Evolutionary conservation across 2,797 vertebrate genomes (phyloP).

Genomic region (Danio tinwini): DNA sequence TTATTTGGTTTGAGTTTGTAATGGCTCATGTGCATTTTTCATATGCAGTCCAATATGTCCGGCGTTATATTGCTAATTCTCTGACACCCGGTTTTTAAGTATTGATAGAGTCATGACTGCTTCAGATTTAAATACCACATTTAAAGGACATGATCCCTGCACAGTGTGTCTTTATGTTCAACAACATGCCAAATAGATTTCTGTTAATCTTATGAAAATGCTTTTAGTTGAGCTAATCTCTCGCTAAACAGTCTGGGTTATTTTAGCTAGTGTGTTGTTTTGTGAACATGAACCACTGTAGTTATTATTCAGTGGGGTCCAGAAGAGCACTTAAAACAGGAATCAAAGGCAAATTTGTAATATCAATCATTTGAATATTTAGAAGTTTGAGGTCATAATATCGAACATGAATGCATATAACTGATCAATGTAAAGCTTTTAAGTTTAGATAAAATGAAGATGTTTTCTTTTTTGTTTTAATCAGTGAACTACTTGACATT

Average conservation of each 20-base stretch:
- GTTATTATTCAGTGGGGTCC: background rate
- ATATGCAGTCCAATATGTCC: background rate
- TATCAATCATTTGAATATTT: too few species aligned
- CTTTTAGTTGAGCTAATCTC: constrained; percentile 21
- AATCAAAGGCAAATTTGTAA: background rate
- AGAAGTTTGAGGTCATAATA: background rate
- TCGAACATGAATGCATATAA: too few species aligned
- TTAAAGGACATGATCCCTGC: constrained; percentile 7
- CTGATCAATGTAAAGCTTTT: too few species aligned
- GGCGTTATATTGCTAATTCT: constrained; percentile 9
- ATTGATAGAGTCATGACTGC: constrained; percentile 8
- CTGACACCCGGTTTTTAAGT: background rate
- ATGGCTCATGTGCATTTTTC: background rate
- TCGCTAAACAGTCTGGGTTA: constrained; percentile 3
- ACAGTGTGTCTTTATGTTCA: constrained; percentile 20
- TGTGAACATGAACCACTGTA: background rate
- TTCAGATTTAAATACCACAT: background rate
- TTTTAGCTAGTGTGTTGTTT: background rate
- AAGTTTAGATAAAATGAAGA: too few species aligned
- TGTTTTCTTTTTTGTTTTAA: too few species aligned
- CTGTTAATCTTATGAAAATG: constrained; percentile 20
- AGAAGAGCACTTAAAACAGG: background rate
- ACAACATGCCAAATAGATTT: constrained; percentile 2
- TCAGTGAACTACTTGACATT: too few species aligned
- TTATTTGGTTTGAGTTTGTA: constrained; percentile 2